phyloP scores from a whole-genome alignment of 2,797 vertebrate genomes.

The Sebastes cheni region DNA sequence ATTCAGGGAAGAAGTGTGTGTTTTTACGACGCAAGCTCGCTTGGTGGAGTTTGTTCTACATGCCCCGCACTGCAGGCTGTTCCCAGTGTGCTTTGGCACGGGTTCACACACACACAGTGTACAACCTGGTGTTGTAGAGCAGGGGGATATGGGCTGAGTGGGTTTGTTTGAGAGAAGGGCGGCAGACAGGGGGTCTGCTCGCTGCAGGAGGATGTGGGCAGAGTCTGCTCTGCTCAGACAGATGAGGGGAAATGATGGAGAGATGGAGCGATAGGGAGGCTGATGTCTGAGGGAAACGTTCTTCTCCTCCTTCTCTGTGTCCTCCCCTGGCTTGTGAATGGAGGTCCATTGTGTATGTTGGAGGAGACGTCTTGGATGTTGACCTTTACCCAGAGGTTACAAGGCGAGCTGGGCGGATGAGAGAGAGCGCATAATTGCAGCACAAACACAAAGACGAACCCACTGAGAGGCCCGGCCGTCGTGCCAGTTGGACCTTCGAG shows the following conservation, averaged over 20 bases:
- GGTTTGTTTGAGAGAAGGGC: slow-evolving; percentile 55
- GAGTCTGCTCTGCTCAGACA: slow-evolving; percentile 55
- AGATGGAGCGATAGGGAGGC: slow-evolving; percentile 64
- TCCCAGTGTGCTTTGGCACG: slow-evolving; percentile 40
- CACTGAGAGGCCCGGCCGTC: slow-evolving; percentile 38
- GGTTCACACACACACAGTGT: slow-evolving; percentile 39
- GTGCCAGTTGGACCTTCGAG: slow-evolving; percentile 30
- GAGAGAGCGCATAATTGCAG: slow-evolving; percentile 65
- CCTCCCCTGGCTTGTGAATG: slow-evolving; percentile 61
- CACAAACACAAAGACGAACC: slow-evolving; percentile 65
- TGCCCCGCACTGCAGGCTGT: slow-evolving; percentile 2
- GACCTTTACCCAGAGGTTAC: slow-evolving; percentile 68
- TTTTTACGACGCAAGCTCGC: slow-evolving; percentile 4
- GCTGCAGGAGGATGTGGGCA: slow-evolving; percentile 72
- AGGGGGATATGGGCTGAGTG: slow-evolving; percentile 54
- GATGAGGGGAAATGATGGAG: slow-evolving; percentile 67
- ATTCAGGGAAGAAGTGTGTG: slow-evolving; percentile 23
- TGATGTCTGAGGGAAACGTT: slow-evolving; percentile 59
- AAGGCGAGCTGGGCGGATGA: slow-evolving; percentile 51
- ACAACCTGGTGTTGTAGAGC: slow-evolving; percentile 31
- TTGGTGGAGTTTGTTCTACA: slow-evolving; percentile 11
- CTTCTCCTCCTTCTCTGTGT: slow-evolving; percentile 47
- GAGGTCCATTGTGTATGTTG: slow-evolving; percentile 65
- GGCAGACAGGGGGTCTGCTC: slow-evolving; percentile 53
- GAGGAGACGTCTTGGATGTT: slow-evolving; percentile 57